These are phyloP conservation scores for Apotomis turbidana DNA, from an alignment of 2,888 invertebrate genomes.

Conservation along the genomic window DNA sequence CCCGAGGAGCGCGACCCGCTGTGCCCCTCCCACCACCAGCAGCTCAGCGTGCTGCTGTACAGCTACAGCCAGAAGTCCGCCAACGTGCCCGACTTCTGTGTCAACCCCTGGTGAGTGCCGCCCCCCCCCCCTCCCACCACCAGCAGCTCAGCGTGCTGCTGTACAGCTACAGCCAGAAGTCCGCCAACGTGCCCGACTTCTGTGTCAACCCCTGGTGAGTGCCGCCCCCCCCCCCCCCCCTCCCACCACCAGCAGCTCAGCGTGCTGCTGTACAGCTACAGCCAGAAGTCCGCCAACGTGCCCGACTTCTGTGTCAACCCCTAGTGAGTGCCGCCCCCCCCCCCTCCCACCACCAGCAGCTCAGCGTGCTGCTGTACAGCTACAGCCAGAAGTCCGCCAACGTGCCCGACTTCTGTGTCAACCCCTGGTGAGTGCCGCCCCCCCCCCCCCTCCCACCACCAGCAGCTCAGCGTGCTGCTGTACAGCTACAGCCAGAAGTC, in stretches of 20 bases:
- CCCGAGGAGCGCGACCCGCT: constrained; percentile 85
- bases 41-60: constrained; percentile 94
- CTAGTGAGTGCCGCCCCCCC: neutral
- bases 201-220: neutral
- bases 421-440: neutral
- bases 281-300: neutral
- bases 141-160: neutral
- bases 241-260: neutral
- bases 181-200: constrained; percentile 1
- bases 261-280: neutral
- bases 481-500: neutral
- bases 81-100: constrained; percentile 94
- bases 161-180: neutral
- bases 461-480: neutral
- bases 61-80: constrained; percentile 90
- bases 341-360: neutral
- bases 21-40: constrained; percentile 92
- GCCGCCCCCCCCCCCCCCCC: neutral
- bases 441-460: neutral
- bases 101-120: constrained; percentile 64
- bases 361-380: neutral
- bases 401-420: neutral
- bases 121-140: neutral
- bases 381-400: neutral
- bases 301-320: neutral